These are phyloP conservation scores for Amphipoea lucens DNA, from an alignment of 2,888 invertebrate species.

Conservation along the genomic window DNA sequence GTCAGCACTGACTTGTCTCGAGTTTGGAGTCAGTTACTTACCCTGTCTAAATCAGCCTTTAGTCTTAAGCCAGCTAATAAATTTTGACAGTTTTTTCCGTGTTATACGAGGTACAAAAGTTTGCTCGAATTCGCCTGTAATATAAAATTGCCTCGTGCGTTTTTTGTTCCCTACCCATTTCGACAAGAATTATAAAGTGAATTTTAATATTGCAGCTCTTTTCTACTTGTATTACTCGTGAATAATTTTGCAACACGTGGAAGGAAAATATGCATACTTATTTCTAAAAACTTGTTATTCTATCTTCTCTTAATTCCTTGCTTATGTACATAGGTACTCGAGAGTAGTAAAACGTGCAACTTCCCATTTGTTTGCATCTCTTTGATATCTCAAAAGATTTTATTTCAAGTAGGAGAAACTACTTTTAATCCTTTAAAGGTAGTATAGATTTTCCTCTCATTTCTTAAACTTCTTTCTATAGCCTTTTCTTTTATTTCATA, in stretches of 20 bases:
- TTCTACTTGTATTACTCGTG: neutral
- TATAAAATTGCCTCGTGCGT: neutral
- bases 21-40: too few species aligned
- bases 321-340: neutral
- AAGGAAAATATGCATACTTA: neutral
- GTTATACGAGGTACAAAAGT: neutral
- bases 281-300: neutral
- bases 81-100: neutral
- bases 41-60: too few species aligned
- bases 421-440: neutral
- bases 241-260: neutral
- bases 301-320: slow-evolving; percentile 5
- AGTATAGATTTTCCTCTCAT: neutral
- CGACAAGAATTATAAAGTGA: neutral
- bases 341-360: neutral
- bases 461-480: too few species aligned
- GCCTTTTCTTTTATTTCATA: neutral
- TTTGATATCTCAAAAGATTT: neutral
- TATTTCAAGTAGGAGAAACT: neutral
- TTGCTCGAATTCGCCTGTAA: neutral
- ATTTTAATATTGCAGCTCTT: slow-evolving; percentile 18
- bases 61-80: neutral
- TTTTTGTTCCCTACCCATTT: slow-evolving; percentile 7
- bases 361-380: neutral
- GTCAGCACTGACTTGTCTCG: too few species aligned